Conservation (phyloP, 2,113 vertebrate genomes). For the Paralichthys olivaceus region DNA sequence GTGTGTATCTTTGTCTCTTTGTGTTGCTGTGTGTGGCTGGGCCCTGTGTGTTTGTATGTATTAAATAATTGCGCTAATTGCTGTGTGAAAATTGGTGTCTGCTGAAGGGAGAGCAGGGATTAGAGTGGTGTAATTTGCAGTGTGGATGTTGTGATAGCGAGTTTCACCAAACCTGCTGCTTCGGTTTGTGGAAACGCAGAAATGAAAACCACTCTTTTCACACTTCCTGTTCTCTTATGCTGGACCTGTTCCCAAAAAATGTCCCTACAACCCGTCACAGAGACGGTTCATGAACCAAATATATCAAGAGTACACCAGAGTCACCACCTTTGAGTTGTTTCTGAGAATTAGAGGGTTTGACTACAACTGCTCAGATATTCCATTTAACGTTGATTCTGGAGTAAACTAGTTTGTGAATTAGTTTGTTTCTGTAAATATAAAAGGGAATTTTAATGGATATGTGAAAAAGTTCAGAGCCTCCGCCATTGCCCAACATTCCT, state of each 20-base stretch:
- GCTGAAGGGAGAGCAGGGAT: conserved; percentile 52
- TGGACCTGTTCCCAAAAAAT: background rate
- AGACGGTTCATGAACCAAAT: background rate
- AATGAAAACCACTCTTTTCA: conserved; percentile 51
- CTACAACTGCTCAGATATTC: background rate
- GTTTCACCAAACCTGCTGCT: conserved; percentile 26
- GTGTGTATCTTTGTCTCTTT: conserved; percentile 56
- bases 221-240: conserved; percentile 52
- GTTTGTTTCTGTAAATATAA: too few relatives aligned
- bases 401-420: too few relatives aligned
- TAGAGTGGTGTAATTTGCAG: conserved; percentile 48
- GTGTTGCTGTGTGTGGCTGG: conserved; percentile 34
- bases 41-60: conserved; percentile 52
- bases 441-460: too few relatives aligned
- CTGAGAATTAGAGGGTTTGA: too few relatives aligned
- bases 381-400: background rate
- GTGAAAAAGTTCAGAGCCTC: too few relatives aligned
- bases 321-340: too few relatives aligned
- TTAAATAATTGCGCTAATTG: conserved; percentile 76
- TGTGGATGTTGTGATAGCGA: conserved; percentile 20
- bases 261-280: background rate
- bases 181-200: conserved; percentile 17
- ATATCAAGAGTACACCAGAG: too few relatives aligned
- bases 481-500: too few relatives aligned
- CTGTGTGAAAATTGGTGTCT: conserved; percentile 69